Evolutionary conservation across 2,888 invertebrate species (phyloP).

Genomic region (Athalia cordata): DNA sequence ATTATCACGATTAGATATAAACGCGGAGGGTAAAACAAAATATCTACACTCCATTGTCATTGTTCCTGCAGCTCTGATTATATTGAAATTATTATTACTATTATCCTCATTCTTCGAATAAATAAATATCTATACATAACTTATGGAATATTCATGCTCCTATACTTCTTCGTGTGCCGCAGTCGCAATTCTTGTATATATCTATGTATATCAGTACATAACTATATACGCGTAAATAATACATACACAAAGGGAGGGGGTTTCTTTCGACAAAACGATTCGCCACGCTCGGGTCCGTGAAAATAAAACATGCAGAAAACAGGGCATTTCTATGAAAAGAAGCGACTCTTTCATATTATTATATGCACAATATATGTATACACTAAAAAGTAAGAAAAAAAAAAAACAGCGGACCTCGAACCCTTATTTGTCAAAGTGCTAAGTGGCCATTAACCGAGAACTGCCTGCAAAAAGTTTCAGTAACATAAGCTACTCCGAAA

Average conservation of each 20-base stretch:
- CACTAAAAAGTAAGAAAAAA: background rate
- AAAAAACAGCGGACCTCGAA: slow-evolving; percentile 36
- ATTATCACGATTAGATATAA: no score
- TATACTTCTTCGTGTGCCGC: background rate
- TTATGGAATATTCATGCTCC: slow-evolving; percentile 42
- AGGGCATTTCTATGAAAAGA: slow-evolving; percentile 41
- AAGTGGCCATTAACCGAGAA: slow-evolving; percentile 42
- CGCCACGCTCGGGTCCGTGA: slow-evolving; percentile 10
- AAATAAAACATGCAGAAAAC: slow-evolving; percentile 42
- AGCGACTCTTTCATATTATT: slow-evolving; percentile 6
- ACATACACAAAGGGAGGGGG: background rate
- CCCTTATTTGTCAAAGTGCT: slow-evolving; percentile 46
- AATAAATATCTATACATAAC: background rate
- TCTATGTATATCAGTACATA: no score
- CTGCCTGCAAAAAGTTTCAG: slow-evolving; percentile 8
- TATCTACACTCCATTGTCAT: no score
- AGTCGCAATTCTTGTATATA: background rate
- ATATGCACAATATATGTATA: background rate
- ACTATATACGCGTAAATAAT: no score
- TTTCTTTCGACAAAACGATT: slow-evolving; percentile 34
- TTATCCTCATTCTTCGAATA: background rate
- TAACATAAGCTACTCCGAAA: no score
- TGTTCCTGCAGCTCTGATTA: background rate
- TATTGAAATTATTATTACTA: background rate
- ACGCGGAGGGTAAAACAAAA: no score